Percentiles rank a stretch among this genome's conserved stretches.
Conservation (phyloP, 2,113 vertebrate genomes). For the Delphinus delphis region DNA sequence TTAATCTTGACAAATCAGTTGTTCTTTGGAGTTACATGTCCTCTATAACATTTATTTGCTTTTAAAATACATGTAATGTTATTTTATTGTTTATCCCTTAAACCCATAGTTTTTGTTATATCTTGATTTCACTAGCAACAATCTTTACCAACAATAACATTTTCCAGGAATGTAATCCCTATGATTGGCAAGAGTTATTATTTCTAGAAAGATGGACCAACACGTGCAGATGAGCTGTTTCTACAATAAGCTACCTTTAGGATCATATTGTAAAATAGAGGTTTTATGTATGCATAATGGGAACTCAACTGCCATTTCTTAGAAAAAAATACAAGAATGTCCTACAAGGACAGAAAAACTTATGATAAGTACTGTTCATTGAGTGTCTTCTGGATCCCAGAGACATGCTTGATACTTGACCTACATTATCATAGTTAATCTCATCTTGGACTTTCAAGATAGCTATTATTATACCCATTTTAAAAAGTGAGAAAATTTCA, state of each 20-base stretch:
- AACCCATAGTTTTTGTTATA: neutral
- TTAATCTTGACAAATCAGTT: neutral
- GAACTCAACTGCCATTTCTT: neutral
- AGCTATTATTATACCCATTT: neutral
- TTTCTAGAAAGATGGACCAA: neutral
- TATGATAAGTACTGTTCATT: neutral
- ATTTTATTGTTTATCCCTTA: neutral
- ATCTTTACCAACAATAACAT: neutral
- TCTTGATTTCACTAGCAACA: neutral
- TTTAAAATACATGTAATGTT: conserved; percentile 5
- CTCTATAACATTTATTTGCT: neutral
- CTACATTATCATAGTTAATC: neutral
- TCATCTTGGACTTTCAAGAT: neutral
- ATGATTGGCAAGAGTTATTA: conserved; percentile 9
- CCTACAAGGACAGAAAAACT: neutral
- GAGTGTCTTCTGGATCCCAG: neutral
- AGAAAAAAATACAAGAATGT: neutral
- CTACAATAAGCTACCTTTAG: neutral
- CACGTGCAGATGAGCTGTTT: neutral
- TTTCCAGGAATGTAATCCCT: conserved; percentile 43
- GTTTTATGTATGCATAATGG: neutral
- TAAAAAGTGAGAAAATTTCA: neutral
- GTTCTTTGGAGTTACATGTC: neutral
- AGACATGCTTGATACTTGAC: neutral
- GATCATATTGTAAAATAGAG: neutral